Evolutionary conservation across 2,797 vertebrate genomes (phyloP).

Genomic region (Buphagus erythrorhynchus): DNA sequence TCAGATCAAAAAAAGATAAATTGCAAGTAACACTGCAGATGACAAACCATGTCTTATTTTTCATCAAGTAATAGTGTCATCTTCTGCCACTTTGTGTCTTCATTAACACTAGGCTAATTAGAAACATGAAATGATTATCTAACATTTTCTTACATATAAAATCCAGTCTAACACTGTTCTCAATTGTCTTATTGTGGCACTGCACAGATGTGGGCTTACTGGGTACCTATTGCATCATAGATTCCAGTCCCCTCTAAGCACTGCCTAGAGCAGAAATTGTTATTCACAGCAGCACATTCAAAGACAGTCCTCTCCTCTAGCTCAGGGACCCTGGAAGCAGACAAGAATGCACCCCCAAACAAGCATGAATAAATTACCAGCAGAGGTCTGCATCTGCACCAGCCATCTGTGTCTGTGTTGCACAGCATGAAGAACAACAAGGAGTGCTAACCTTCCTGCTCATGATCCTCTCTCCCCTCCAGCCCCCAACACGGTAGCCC

Average conservation of each 20-base stretch:
- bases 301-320: not conserved
- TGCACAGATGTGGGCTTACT: not conserved
- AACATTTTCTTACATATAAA: not conserved
- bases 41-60: not conserved
- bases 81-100: not conserved
- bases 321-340: not conserved
- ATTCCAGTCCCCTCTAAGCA: not conserved
- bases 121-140: not conserved
- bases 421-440: not conserved
- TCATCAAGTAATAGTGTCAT: not conserved
- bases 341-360: not conserved
- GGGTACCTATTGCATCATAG: not conserved
- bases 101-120: not conserved
- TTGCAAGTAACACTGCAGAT: not conserved
- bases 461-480: not conserved
- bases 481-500: rapidly evolving
- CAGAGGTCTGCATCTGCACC: not conserved
- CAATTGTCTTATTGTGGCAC: not conserved
- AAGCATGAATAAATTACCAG: not conserved
- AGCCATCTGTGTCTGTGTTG: not conserved
- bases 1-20: not conserved
- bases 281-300: not conserved
- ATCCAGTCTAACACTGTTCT: not conserved
- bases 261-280: not conserved
- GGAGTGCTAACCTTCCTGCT: not conserved